Percentiles rank a stretch among this genome's conserved stretches.
Conservation (phyloP, 2,888 invertebrate genomes). For the Drosophila kuntzei region DNA sequence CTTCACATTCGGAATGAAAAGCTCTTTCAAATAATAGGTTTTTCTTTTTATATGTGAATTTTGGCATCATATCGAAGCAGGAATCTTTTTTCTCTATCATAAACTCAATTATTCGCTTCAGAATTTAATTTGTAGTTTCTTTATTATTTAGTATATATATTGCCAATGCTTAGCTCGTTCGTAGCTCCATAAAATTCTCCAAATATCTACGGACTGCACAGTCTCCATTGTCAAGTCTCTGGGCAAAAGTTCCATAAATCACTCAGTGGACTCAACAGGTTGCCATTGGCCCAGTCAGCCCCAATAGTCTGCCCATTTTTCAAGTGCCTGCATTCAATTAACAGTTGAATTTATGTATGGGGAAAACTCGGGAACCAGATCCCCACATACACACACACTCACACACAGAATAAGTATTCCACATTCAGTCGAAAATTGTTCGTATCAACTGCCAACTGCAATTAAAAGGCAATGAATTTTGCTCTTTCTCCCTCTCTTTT, state of each 20-base stretch:
- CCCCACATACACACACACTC: slow-evolving; percentile 1
- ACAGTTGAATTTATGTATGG: slow-evolving; percentile 73
- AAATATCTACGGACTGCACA: slow-evolving; percentile 16
- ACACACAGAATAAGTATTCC: slow-evolving; percentile 27
- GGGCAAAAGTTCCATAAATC: slow-evolving; percentile 54
- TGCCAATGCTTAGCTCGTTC: background rate
- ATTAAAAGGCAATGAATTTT: slow-evolving; percentile 81
- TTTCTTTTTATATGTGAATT: too few relatives aligned
- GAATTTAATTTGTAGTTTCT: background rate
- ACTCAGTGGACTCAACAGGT: slow-evolving; percentile 64
- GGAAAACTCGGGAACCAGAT: slow-evolving; percentile 30
- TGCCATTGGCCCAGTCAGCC: slow-evolving; percentile 54
- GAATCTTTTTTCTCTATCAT: background rate
- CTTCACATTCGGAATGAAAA: background rate
- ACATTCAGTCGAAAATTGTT: slow-evolving; percentile 57
- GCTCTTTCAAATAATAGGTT: too few relatives aligned
- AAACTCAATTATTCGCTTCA: background rate
- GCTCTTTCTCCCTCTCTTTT: slow-evolving; percentile 25
- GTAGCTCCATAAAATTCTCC: background rate
- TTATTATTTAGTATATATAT: slow-evolving; percentile 5
- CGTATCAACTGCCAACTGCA: slow-evolving; percentile 77
- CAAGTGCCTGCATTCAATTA: slow-evolving; percentile 77
- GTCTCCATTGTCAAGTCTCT: slow-evolving; percentile 30
- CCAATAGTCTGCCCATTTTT: slow-evolving; percentile 64
- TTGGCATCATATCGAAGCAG: background rate